Evolutionary conservation across 2,797 vertebrate species (phyloP).

Genomic region (Erethizon dorsatum): DNA sequence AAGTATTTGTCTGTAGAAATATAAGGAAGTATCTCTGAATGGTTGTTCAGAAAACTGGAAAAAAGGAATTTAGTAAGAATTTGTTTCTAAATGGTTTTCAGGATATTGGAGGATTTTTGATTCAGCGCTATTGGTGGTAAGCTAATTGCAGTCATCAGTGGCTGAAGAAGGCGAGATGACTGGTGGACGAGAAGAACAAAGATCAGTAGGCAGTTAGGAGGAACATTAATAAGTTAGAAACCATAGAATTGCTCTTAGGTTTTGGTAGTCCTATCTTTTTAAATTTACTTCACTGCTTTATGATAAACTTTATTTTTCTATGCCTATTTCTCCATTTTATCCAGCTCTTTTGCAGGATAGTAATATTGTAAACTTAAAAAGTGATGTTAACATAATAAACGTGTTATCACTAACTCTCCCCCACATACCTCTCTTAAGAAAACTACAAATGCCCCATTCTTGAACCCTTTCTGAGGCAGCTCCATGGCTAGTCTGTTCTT

Average conservation of each 20-base stretch:
- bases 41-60: slow-evolving; percentile 32
- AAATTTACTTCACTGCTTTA: slow-evolving; percentile 41
- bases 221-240: neutral
- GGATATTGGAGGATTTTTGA: neutral
- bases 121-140: neutral
- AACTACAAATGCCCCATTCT: neutral
- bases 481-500: neutral
- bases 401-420: neutral
- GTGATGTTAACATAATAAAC: neutral
- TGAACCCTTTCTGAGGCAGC: neutral
- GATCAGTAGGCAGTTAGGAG: neutral
- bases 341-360: neutral
- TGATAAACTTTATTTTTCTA: neutral
- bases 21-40: neutral
- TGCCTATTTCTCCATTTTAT: slow-evolving; percentile 20
- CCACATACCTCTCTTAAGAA: neutral
- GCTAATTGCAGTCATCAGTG: neutral
- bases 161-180: neutral
- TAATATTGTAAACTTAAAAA: neutral
- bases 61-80: neutral
- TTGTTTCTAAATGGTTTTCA: slow-evolving; percentile 28
- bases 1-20: neutral
- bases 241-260: neutral
- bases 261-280: slow-evolving; percentile 19
- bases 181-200: neutral